Evolutionary conservation across 2,797 vertebrate genomes (phyloP), one percentile per base, ranked within the genome.

Genomic region (Moxostoma hubbsi): DNA sequence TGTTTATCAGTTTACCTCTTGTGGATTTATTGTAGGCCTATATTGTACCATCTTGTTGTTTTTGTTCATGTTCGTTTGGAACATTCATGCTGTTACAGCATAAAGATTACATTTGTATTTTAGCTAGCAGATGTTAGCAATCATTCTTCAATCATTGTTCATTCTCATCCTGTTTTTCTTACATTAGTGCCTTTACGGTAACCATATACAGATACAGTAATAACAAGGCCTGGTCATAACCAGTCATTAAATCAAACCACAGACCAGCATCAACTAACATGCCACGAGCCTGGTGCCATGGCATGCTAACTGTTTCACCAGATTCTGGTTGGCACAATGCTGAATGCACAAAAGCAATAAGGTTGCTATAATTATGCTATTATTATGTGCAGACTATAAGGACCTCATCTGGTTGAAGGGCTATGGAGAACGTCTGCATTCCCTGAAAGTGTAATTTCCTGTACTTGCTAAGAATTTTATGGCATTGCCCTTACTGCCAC

Each of bases 391-490:
- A 72, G 51, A 59, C 81, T 81, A 87, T 85, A 84, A 86, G 82
- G 85, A 87, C 82, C 68, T 80, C 81, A 88, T 89, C 82, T 86
- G 59, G 75, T 75, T 77, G 82, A 81, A 79, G 70, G 79, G 77
- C 79, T 81, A 69, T 12, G 55, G 16, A 59, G 77, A 74, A 53
- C 55, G 51, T 75, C 72, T 63, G 66, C 50, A 51, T 79, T 68
- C 64, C 45, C 59, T 49, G 73, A 70, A 43, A 80, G 69, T 77
- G 76, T 83, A 81, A 80, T 79, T 82, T 79, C 67, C 77, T 47
- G 59, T 83, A 82, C 72, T 83, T 87, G 81, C 59, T 80, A 78
- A 81, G 74, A 75, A 74, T 16, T 86, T 87, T 81, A 82, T 83
- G 75, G 73, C 57, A 75, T 81, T 82, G 74, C 81, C 81, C 75